phyloP scores from a whole-genome alignment of 2,113 vertebrate genomes.

The Opisthocomus hoazin region DNA sequence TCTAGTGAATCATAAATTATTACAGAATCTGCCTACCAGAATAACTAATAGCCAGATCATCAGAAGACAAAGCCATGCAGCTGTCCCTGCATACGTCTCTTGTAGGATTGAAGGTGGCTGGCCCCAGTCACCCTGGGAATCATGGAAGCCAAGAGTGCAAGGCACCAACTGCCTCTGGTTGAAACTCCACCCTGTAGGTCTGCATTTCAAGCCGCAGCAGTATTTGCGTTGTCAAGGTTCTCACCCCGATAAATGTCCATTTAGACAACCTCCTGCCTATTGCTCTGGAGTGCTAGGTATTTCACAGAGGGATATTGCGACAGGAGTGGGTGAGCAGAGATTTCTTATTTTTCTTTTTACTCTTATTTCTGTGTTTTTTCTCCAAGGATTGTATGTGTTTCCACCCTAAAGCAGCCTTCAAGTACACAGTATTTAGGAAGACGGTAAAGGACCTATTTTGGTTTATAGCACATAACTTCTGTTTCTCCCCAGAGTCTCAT shows the following conservation, averaged over 20 bases:
- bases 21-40: not conserved
- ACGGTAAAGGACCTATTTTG: constrained; percentile 26
- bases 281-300: accelerated
- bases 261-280: not conserved
- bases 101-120: not conserved
- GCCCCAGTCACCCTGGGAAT: not conserved
- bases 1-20: not conserved
- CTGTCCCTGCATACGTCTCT: not conserved
- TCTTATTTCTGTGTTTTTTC: not conserved
- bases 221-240: not conserved
- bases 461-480: constrained; percentile 2
- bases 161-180: not conserved
- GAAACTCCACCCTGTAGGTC: not conserved
- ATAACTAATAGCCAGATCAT: not conserved
- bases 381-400: not conserved
- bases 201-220: not conserved
- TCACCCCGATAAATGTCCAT: not conserved
- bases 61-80: not conserved
- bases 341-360: not conserved
- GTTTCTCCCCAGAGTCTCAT: constrained; percentile 4
- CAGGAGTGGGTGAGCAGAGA: not conserved
- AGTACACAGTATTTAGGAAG: not conserved
- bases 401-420: not conserved
- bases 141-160: accelerated
- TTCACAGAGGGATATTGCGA: not conserved